phyloP scores from a whole-genome alignment of 2,113 vertebrate genomes.

The Sisor rabdophorus region DNA sequence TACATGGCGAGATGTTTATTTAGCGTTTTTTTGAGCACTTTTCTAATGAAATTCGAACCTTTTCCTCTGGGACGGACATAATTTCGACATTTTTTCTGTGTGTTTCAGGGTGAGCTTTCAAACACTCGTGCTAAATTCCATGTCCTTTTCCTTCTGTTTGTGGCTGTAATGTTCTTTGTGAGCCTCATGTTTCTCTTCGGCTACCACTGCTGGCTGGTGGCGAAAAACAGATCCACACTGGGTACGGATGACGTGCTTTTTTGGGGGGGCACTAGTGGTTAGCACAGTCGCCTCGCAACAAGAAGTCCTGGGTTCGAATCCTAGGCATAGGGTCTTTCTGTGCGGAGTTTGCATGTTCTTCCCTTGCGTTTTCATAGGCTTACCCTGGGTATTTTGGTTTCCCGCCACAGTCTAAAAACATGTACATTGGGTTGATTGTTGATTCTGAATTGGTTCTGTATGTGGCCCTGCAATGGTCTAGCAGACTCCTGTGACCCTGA shows the following conservation, averaged over 20 bases:
- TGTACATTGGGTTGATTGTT: too few relatives aligned
- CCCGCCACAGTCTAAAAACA: too few relatives aligned
- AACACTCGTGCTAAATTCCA: constrained; percentile 91
- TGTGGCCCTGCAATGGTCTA: too few relatives aligned
- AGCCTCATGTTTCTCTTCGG: constrained; percentile 96
- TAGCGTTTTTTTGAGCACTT: too few relatives aligned
- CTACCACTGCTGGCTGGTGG: constrained; percentile 95
- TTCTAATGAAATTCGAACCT: neutral
- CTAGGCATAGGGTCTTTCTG: too few relatives aligned
- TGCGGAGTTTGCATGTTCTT: too few relatives aligned
- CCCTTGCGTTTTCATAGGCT: too few relatives aligned
- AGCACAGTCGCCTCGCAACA: too few relatives aligned
- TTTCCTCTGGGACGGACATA: neutral
- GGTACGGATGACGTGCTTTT: constrained; percentile 70
- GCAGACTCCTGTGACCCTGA: too few relatives aligned
- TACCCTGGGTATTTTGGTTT: too few relatives aligned
- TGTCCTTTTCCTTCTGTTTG: constrained; percentile 92
- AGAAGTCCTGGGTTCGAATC: too few relatives aligned
- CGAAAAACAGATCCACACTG: constrained; percentile 91
- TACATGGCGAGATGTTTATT: neutral
- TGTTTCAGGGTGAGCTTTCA: constrained; percentile 78
- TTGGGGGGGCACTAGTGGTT: neutral
- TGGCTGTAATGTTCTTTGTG: constrained; percentile 95
- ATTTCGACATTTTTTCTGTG: neutral
- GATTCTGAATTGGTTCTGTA: too few relatives aligned